phyloP scores from a whole-genome alignment of 2,113 vertebrate genomes.

The Lepidothrix coronata region DNA sequence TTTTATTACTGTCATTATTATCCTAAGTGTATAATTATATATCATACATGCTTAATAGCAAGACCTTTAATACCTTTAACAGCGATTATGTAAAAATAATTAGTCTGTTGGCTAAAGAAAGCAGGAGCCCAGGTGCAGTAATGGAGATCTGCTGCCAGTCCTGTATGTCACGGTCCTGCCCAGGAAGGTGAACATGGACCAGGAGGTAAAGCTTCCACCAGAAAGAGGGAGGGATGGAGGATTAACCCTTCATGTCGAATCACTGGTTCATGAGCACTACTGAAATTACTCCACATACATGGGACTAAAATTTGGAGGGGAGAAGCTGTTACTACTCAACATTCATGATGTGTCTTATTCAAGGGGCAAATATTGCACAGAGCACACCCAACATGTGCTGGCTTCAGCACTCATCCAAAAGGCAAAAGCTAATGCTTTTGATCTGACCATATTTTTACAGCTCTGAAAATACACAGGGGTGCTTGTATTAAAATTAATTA shows the following conservation, averaged over 20 bases:
- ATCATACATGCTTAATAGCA: background rate
- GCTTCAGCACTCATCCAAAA: background rate
- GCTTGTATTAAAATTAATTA: slow-evolving; percentile 48
- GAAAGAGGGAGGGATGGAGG: background rate
- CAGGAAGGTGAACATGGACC: background rate
- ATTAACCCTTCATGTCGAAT: background rate
- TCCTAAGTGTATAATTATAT: background rate
- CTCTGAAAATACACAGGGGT: slow-evolving; percentile 11
- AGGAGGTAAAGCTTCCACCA: background rate
- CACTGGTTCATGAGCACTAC: background rate
- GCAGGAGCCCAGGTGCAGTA: background rate
- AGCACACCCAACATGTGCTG: background rate
- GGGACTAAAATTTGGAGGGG: background rate
- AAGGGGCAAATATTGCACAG: background rate
- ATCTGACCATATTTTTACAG: background rate
- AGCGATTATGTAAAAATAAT: background rate
- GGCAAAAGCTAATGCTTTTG: background rate
- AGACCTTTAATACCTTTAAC: background rate
- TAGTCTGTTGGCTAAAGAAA: background rate
- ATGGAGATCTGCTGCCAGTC: background rate
- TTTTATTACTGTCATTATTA: background rate
- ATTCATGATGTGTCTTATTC: background rate
- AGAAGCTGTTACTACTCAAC: background rate
- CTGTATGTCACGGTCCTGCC: background rate
- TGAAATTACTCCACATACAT: background rate